Base-by-base conservation (phyloP, 2,113 vertebrate species). In the Nicator chloris region DNA sequence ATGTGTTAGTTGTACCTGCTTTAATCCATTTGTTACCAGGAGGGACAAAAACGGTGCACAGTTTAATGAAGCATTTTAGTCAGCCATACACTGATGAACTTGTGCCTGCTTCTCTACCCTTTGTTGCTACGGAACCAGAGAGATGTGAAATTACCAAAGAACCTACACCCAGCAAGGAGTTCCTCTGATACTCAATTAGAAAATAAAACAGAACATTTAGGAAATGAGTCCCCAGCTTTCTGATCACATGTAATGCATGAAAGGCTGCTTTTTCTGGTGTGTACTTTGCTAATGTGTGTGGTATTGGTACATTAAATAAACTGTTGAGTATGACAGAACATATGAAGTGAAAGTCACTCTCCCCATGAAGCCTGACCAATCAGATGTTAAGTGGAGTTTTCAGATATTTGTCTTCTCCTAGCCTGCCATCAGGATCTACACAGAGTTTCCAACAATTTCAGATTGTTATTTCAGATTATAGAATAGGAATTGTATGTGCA, bases 1-100 rank as follows among this genome's bases (percentile, higher is more conserved):
- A 93, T 93, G 80, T 88, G 79, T 93, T 92, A 96, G 70, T 95
- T 94, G 76, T 93, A 94, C 71, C 79, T 95, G 75, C 59, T 93
- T 94, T 91, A 95, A 93, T 88, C 80, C 76, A 77, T 79, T 77
- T 88, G 59, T 89, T 95, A 92, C 47, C 71, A 87, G 53, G 77
- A 82, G 47, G 82, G 59, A 75, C 45, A 87, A 93, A 87, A 84
- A 49, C 69, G 49, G 57, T 78, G 65, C 81, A 26, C 39, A 54
- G 88, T 86, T 78, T 96, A 95, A 94, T 96, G 57, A 95, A 92
- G 80, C 50, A 39, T 87, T 96, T 93, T 54, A 88, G 49, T 85
- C 63, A 80, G 61, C 82, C 86, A 76, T 60, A 82, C 81, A 65
- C 39, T 81, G 60, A 93, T 81, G 60, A 97, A 86, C 51, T 75